phyloP scores from a whole-genome alignment of 2,797 vertebrate species.

The Cephalopachus bancanus region DNA sequence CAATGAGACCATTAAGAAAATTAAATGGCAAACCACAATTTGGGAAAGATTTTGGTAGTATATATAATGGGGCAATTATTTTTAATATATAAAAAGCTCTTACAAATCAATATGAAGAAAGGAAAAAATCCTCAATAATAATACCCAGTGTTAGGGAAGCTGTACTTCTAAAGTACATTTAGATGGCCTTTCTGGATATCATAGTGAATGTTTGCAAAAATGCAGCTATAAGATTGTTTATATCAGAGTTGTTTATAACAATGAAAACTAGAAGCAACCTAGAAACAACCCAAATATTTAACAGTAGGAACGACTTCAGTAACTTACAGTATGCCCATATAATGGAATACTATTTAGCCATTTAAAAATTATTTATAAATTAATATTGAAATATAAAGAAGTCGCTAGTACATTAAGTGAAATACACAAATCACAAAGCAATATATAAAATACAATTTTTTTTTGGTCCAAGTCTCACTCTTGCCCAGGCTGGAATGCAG shows the following conservation, averaged over 20 bases:
- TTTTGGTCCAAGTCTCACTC: no score
- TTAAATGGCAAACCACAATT: slow-evolving; percentile 6
- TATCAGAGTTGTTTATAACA: slow-evolving; percentile 33
- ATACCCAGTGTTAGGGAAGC: not conserved
- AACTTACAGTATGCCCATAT: not conserved
- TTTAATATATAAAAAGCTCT: not conserved
- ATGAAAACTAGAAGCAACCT: not conserved
- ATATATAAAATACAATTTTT: not conserved
- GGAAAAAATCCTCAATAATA: not conserved
- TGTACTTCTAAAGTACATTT: slow-evolving; percentile 28
- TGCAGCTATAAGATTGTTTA: not conserved
- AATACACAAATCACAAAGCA: slow-evolving; percentile 13
- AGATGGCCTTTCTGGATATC: slow-evolving; percentile 27
- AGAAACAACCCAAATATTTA: slow-evolving; percentile 15
- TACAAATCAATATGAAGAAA: slow-evolving; percentile 36
- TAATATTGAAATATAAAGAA: slow-evolving; percentile 44
- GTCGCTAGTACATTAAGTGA: slow-evolving; percentile 20
- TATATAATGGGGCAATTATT: not conserved
- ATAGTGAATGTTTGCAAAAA: slow-evolving; percentile 12
- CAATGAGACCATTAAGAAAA: slow-evolving; percentile 15
- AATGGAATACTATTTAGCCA: not conserved
- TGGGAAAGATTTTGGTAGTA: slow-evolving; percentile 39
- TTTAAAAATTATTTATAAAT: slow-evolving; percentile 7
- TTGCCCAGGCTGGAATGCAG: no score
- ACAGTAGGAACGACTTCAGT: not conserved